Evolutionary conservation across 2,888 invertebrate species (phyloP).

Genomic region (Lutraria lutraria): DNA sequence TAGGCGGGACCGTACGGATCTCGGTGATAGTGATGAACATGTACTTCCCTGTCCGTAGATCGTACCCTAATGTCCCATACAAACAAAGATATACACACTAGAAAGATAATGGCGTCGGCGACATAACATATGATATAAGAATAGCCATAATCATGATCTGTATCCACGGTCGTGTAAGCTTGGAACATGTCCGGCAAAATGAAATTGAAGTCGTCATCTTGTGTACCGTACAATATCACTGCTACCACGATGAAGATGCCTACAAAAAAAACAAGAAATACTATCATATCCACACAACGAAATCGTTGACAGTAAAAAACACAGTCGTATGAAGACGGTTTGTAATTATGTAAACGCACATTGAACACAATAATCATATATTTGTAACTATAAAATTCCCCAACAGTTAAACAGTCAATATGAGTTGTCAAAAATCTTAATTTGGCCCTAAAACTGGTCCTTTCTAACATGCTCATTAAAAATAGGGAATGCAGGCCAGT

Average conservation of each 20-base stretch:
- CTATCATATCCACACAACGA: not conserved
- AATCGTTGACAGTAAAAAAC: too few species aligned
- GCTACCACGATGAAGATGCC: not conserved
- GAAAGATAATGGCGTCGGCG: not conserved
- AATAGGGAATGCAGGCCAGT: too few species aligned
- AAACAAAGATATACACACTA: not conserved
- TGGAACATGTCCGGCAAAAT: not conserved
- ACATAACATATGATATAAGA: conserved; percentile 1
- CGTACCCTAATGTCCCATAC: not conserved
- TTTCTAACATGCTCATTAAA: too few species aligned
- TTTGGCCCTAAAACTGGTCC: too few species aligned
- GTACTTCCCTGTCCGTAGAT: not conserved
- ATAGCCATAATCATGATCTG: not conserved
- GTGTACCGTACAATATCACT: not conserved
- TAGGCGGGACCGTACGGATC: not conserved
- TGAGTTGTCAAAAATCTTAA: too few species aligned
- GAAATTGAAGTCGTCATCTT: not conserved
- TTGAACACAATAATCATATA: too few species aligned
- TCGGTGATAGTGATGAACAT: not conserved
- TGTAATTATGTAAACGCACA: too few species aligned
- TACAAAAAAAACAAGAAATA: not conserved
- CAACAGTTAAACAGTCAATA: too few species aligned
- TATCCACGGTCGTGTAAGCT: not conserved
- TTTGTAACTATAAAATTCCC: too few species aligned
- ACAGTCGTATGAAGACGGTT: too few species aligned